Base-by-base conservation (phyloP, 2,113 vertebrate genomes). In the Zosterops pallidus region DNA sequence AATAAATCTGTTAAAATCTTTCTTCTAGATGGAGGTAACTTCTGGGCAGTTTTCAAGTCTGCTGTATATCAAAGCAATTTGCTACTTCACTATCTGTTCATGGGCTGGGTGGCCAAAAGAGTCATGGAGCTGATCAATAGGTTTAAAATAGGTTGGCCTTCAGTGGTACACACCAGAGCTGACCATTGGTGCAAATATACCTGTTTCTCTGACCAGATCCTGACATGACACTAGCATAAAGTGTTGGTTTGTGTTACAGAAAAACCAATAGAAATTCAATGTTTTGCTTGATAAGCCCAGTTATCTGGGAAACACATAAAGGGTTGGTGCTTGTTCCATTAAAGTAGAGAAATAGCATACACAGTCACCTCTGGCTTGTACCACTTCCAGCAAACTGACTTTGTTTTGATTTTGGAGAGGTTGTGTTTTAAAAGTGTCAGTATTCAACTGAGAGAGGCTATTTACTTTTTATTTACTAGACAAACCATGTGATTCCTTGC, bases 391-490 rank as follows among this genome's bases (percentile, higher is more conserved):
- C 25, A 83, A 80, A 44, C 14, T 37, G 46, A 19, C 41, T 86
- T 49, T 68, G 21, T 75, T 92, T 90, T 62, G 21, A 19, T 64
- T 91, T 86, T 77, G 33, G 56, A 47, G 42, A 19, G 4, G 5
- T 2, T 75, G 15, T 50, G 47, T 57, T 90, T 94, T 83, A 16
- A 83, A 91, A 67, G 39, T 88, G 63, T 55, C 52, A 15, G 4
- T 67, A 60, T 86, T 74, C 75, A 83, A 12, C 26, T 71, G 8
- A 4, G 13, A 71, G 63, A 69, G 25, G 31, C 41, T 92, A 13
- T 95, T 92, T 68, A 46, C 55, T 31, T 78, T 92, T 63, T 85
- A 69, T 91, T 95, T 92, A 41, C 67, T 70, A 57, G 33, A 69
- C 37, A 82, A 94, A 56, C 35, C 4, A 33, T 29, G 33, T 80